phyloP scores from a whole-genome alignment of 2,113 vertebrate genomes.

The Lagenorhynchus albirostris region DNA sequence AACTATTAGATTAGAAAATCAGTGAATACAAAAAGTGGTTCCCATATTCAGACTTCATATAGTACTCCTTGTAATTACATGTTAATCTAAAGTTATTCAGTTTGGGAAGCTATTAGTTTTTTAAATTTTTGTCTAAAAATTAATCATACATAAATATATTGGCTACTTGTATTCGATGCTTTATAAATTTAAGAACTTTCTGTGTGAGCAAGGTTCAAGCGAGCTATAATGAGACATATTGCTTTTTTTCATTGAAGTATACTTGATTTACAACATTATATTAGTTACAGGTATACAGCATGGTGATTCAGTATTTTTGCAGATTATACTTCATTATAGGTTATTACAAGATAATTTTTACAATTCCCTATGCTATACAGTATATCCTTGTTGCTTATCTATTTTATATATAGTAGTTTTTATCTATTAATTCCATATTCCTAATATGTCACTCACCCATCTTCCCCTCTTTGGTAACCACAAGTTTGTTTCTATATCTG shows the following conservation, averaged over 20 bases:
- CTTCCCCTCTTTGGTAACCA: neutral
- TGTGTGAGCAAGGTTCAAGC: neutral
- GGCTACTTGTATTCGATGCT: neutral
- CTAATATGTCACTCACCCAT: neutral
- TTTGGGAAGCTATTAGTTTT: neutral
- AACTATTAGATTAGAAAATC: neutral
- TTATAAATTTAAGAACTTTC: slow-evolving; percentile 18
- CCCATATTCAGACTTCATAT: neutral
- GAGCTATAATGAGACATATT: neutral
- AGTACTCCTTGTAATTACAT: neutral
- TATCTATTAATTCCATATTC: neutral
- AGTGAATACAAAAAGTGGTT: neutral
- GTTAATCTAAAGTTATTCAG: neutral
- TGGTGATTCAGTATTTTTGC: neutral
- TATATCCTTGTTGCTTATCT: neutral
- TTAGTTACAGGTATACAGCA: neutral
- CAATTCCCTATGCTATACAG: neutral
- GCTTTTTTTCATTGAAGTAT: neutral
- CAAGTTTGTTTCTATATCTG: neutral
- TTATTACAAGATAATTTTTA: neutral
- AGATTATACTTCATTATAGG: neutral
- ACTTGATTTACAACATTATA: neutral
- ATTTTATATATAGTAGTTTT: neutral
- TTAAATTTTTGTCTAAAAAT: slow-evolving; percentile 9
- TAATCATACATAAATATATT: neutral